Base-by-base conservation (phyloP, 2,888 invertebrate species). In the Cosmia pyralina region DNA sequence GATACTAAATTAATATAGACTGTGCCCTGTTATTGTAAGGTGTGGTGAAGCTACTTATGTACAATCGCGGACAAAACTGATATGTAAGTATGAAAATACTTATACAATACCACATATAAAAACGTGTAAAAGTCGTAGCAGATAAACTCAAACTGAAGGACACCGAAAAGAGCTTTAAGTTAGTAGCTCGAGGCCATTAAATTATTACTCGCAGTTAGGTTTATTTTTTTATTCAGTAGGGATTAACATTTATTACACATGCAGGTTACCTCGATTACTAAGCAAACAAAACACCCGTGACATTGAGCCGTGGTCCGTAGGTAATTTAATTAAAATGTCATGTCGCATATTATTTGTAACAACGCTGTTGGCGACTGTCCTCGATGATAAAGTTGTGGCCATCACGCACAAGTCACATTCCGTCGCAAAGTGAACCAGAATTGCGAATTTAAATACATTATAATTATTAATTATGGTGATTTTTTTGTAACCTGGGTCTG, bases 1-100 rank as follows among this genome's bases (percentile, higher is more conserved):
- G 79, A 86, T 84, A 86, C 87, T 86, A 90, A 92, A 93, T 92
- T 91, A 92, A 93, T 92, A 91, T 79, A 90, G 90, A 89, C 87
- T 77, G 74, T 78, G 79, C 83, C 79, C 87, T 87, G 88, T 92
- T 92, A 91, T 91, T 89, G 89, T 78, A 76, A 91, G 93, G 93
- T 86, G 94, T 84, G 94, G 94, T 91, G 84, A 74, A 86, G 88
- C 84, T 83, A 81, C 87, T 87, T 88, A 86, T 73, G 89, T 88
- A 92, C 89, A 82, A 70, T 84, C 83, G 75, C 15, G 6, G 0
- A 69, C 82, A 77, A 74, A 84, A 72, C 11, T 59, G 46, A 13
- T 50, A 19, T 52, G 2, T 6, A 50, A 34, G 0, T 10, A 4
- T 15, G 10, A 38, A 48, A 53, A 53, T 53, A 52, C 34, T n/a